Conservation (phyloP, 1,140 invertebrate genomes). For the Drosophila ficusphila region DNA sequence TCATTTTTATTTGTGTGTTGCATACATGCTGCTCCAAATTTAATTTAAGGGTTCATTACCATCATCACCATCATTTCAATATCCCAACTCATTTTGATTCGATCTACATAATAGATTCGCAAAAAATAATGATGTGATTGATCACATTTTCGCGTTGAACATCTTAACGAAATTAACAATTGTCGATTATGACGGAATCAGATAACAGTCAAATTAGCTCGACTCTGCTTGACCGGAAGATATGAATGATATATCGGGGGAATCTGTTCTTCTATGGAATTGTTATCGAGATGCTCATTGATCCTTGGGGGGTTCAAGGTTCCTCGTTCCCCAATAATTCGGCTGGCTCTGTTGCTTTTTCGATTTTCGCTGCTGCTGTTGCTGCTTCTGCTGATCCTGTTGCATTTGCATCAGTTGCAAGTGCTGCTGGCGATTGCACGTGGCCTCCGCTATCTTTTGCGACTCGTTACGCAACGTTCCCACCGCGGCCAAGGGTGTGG, state of each 20-base stretch:
- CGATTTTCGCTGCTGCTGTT: background rate
- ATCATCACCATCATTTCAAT: too few relatives aligned
- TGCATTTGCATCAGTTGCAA: background rate
- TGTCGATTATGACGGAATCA: background rate
- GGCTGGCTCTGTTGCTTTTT: background rate
- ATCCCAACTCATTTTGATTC: background rate
- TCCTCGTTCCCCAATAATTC: background rate
- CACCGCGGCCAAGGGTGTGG: too few relatives aligned
- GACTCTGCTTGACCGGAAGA: background rate
- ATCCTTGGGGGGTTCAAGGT: background rate
- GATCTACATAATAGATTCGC: background rate
- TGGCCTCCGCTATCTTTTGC: background rate
- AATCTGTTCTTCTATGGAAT: too few relatives aligned
- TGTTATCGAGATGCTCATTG: too few relatives aligned
- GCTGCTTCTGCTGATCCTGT: background rate
- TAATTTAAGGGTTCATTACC: too few relatives aligned
- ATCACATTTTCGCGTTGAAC: background rate
- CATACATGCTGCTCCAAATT: too few relatives aligned
- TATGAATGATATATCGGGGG: background rate
- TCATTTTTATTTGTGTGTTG: too few relatives aligned
- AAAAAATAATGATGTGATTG: too few relatives aligned
- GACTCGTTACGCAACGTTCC: background rate
- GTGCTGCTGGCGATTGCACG: background rate
- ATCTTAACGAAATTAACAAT: background rate
- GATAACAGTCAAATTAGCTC: too few relatives aligned